These are phyloP conservation scores for Mycteria americana DNA, from an alignment of 2,797 vertebrate species.

Conservation along the genomic window DNA sequence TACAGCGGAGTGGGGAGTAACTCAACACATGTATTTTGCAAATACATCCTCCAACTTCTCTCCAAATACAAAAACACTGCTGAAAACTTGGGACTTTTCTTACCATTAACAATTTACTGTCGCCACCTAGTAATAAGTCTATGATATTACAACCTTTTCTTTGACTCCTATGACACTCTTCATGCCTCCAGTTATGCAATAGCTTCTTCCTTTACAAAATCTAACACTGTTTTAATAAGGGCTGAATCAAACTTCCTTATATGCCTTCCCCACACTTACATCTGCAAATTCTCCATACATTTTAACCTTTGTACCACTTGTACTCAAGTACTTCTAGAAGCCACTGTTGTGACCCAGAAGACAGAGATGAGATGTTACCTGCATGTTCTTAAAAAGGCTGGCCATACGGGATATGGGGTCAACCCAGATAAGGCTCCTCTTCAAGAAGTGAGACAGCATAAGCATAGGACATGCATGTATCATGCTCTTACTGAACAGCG, in stretches of 20 bases:
- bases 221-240: background rate
- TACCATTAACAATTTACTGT: background rate
- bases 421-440: background rate
- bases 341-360: background rate
- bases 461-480: fast-evolving
- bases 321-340: background rate
- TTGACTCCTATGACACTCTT: background rate
- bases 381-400: background rate
- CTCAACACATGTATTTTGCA: background rate
- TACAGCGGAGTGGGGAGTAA: background rate
- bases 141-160: background rate
- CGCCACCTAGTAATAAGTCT: constrained; percentile 22
- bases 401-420: background rate
- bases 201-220: background rate
- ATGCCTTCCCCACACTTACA: background rate
- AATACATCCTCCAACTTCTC: background rate
- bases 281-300: fast-evolving
- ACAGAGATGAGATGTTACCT: background rate
- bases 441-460: background rate
- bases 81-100: background rate
- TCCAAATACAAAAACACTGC: background rate
- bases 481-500: background rate
- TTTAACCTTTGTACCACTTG: background rate
- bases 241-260: background rate
- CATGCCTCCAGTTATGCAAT: fast-evolving